Evolutionary conservation across 64 coral and sea anemone genomes (phyloP).

Genomic region (Trachythela sp.): DNA sequence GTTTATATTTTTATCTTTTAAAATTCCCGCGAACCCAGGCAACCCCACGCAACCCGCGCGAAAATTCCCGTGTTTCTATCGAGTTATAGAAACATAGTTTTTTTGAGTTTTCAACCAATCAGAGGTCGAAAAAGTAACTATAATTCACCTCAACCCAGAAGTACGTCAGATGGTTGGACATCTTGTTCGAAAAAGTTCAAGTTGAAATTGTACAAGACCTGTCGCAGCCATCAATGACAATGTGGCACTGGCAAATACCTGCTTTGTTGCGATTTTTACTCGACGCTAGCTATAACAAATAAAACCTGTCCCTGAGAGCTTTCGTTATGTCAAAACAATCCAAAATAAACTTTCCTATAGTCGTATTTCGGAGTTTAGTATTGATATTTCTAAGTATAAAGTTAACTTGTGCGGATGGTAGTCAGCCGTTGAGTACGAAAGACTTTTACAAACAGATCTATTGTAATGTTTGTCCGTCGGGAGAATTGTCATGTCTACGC

Average conservation of each 20-base stretch:
- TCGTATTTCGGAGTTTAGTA: neutral
- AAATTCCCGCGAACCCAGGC: no score
- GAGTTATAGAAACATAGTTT: no score
- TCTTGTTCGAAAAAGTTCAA: neutral
- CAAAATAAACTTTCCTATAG: neutral
- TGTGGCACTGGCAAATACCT: neutral
- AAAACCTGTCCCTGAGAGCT: neutral
- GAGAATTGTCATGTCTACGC: neutral
- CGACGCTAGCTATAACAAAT: neutral
- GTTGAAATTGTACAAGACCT: neutral
- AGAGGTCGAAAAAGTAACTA: no score
- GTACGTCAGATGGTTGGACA: neutral
- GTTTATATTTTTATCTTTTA: no score
- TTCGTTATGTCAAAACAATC: neutral
- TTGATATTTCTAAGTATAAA: neutral
- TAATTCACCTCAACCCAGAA: no score
- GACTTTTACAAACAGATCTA: conserved; percentile 27
- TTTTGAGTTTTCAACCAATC: no score
- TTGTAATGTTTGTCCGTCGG: neutral
- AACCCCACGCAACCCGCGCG: no score
- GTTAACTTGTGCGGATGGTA: neutral
- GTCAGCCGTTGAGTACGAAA: neutral
- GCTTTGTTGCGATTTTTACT: neutral
- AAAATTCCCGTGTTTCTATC: no score
- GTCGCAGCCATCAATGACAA: neutral